Percentiles rank a stretch among this genome's conserved stretches.
Evolutionary conservation across 2,113 vertebrate genomes (phyloP).

Genomic region (Lontra canadensis): DNA sequence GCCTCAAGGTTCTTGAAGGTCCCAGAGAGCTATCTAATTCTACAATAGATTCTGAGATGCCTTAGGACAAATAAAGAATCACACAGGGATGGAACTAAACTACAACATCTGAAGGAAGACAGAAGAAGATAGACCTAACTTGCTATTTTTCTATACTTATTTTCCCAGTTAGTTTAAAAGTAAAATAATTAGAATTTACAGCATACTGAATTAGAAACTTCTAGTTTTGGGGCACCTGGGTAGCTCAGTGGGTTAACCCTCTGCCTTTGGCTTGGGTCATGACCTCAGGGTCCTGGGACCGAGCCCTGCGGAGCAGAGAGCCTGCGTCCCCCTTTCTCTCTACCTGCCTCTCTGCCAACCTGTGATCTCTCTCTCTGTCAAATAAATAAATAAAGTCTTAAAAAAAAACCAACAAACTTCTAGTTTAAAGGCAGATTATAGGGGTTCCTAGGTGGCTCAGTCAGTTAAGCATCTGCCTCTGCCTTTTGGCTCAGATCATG

Average conservation of each 20-base stretch:
- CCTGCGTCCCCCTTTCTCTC: too few species aligned
- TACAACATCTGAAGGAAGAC: not conserved
- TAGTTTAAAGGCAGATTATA: not conserved
- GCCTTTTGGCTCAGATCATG: not conserved
- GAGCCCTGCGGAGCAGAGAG: too few species aligned
- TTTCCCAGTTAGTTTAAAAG: conserved; percentile 33
- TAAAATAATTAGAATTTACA: not conserved
- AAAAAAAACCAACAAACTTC: not conserved
- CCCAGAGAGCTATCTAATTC: not conserved
- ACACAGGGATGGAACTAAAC: not conserved
- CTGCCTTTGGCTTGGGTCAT: too few species aligned
- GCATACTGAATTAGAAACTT: conserved; percentile 16
- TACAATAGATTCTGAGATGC: not conserved
- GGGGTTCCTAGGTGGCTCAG: not conserved
- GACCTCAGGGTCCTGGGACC: too few species aligned
- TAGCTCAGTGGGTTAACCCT: too few species aligned
- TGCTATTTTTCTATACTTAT: not conserved
- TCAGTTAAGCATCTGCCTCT: not conserved
- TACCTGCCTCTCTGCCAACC: too few species aligned
- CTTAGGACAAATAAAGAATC: conserved; percentile 40
- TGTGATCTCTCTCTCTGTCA: too few species aligned
- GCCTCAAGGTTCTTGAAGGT: not conserved
- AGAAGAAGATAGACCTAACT: not conserved
- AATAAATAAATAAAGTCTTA: too few species aligned
- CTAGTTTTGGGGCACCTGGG: not conserved